Percentiles rank a stretch among this genome's conserved stretches.
These are phyloP conservation scores for Asarcornis scutulata DNA, from an alignment of 2,113 vertebrate genomes.

Conservation along the genomic window DNA sequence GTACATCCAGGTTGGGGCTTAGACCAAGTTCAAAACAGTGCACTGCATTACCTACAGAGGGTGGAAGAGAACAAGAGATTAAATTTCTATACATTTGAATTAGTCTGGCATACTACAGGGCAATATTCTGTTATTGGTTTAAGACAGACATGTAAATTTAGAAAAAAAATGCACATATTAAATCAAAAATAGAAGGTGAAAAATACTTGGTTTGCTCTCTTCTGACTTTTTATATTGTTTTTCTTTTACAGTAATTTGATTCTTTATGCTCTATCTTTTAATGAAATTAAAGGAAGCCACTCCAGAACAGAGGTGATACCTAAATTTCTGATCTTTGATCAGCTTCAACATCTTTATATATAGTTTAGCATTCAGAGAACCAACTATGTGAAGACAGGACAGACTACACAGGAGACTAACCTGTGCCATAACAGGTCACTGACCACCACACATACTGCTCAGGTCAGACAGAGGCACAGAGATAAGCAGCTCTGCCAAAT, in stretches of 20 bases:
- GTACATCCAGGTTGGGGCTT: background rate
- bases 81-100: background rate
- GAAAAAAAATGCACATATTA: background rate
- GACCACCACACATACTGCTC: background rate
- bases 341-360: background rate
- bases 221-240: background rate
- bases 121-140: background rate
- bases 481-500: background rate
- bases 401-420: background rate
- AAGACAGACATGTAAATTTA: background rate
- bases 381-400: accelerated
- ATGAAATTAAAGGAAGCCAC: background rate
- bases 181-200: background rate
- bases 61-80: background rate
- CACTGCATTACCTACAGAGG: background rate
- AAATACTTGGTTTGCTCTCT: background rate
- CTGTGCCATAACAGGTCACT: background rate
- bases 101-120: background rate
- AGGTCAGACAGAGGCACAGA: background rate
- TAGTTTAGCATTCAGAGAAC: background rate
- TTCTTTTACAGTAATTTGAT: background rate
- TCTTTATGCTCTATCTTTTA: background rate
- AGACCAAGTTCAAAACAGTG: background rate
- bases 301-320: background rate
- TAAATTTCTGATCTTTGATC: background rate